phyloP scores from a whole-genome alignment of 2,888 invertebrate species.

The Acanthosepion esculentum region DNA sequence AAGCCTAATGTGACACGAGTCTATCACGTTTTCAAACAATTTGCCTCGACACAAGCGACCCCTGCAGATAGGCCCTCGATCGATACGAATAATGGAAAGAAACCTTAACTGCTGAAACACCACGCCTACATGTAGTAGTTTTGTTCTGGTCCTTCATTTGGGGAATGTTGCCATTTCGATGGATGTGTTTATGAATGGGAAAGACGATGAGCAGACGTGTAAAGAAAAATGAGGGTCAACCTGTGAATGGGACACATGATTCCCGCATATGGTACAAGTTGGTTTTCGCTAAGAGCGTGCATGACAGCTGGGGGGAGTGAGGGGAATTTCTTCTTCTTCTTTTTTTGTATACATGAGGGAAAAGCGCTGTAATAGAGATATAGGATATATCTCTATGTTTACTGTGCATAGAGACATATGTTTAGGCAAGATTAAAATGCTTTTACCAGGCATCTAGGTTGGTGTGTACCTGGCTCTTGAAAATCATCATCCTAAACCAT shows the following conservation, averaged over 20 bases:
- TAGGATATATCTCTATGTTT: too few species aligned
- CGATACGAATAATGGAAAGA: neutral
- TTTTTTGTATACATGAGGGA: too few species aligned
- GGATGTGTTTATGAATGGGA: neutral
- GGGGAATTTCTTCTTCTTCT: too few species aligned
- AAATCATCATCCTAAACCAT: too few species aligned
- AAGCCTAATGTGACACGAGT: neutral
- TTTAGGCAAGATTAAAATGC: too few species aligned
- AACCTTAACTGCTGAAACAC: neutral
- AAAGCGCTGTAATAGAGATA: too few species aligned
- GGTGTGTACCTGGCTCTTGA: too few species aligned
- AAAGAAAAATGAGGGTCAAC: neutral
- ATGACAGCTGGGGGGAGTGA: neutral
- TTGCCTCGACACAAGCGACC: neutral
- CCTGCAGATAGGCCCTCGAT: neutral
- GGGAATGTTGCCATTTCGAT: neutral
- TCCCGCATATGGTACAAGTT: neutral
- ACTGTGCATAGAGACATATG: too few species aligned
- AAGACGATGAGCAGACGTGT: neutral
- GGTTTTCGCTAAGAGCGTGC: neutral
- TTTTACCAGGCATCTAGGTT: too few species aligned
- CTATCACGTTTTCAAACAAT: neutral
- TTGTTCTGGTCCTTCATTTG: neutral
- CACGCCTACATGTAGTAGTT: neutral
- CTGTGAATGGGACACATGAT: neutral